Evolutionary conservation across 2,888 invertebrate genomes (phyloP).

Genomic region (Panorpa germanica): DNA sequence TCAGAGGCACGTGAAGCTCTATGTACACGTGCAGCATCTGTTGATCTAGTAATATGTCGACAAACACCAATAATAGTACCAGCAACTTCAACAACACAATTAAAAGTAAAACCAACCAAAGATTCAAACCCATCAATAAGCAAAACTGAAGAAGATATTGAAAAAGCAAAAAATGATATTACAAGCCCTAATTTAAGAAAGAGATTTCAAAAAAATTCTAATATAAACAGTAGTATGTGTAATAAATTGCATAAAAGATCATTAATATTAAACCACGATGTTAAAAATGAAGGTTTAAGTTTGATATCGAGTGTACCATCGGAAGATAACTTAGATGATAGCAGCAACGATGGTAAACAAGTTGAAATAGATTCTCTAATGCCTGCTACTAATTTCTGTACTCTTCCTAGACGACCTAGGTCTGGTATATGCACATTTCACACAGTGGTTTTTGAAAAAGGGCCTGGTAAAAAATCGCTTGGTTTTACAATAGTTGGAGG

Average conservation of each 20-base stretch:
- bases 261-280: background rate
- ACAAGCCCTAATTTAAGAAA: too few species aligned
- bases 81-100: constrained; percentile 5
- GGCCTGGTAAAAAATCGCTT: constrained; percentile 61
- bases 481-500: constrained; percentile 87
- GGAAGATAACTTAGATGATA: background rate
- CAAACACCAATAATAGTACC: constrained; percentile 10
- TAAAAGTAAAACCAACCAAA: too few species aligned
- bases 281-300: background rate
- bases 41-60: constrained; percentile 45
- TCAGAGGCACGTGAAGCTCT: constrained; percentile 44
- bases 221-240: too few species aligned
- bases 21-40: constrained; percentile 36
- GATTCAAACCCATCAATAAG: too few species aligned
- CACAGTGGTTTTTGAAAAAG: constrained; percentile 60
- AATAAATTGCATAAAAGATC: too few species aligned
- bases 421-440: constrained; percentile 49
- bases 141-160: too few species aligned
- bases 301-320: background rate
- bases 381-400: constrained; percentile 46
- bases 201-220: too few species aligned
- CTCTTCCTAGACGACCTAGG: constrained; percentile 48
- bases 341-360: background rate
- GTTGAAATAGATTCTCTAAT: background rate
- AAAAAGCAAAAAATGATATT: too few species aligned